Evolutionary conservation across 2,113 vertebrate species (phyloP), one percentile per base, ranked within the genome.

Genomic region (Petrocephalus microphthalmus): DNA sequence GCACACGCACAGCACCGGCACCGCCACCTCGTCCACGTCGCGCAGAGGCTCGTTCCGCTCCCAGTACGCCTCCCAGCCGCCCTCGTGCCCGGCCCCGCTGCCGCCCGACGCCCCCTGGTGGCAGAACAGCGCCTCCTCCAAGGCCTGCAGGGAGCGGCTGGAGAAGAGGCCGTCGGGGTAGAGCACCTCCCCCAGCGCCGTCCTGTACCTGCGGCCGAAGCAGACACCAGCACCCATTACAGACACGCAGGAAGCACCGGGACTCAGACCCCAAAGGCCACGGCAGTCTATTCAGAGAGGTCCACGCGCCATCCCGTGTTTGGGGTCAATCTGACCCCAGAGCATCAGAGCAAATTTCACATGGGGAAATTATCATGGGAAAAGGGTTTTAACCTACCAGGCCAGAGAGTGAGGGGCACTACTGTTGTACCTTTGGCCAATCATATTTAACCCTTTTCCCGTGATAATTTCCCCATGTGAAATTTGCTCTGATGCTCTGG

Each of bases 21-120:
- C 94, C 2, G 96, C 96, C 71, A 96, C 95, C 89, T 97, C 96
- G 20, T 96, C 96, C 85, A 96, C 95, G 8, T 96, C 96, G 88
- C 95, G 93, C 60, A 96, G 87, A 2, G 96, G 95, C 57, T 96
- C 95, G 4, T 96, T 97, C 51, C 91, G 94, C 88, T 97, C 96
- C 96, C 96, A 96, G 92, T 96, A 96, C 6, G 91, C 86, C 29
- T 96, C 96, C 96, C 96, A 96, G 37, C 57, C 64, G 51, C 87
- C 81, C 10, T 47, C 81, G 2, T 45, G 45, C 86, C 86, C 37
- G 81, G 89, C 88, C 82, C 83, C 84, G 19, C 83, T 91, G 20
- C 89, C 89, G 60, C 88, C 67, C 19, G 42, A 33, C 1, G 89
- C 84, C 54, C 88, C 88, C 83, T 87, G 84, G 45, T 94, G 95